phyloP scores from a whole-genome alignment of 2,888 invertebrate genomes.

The Caenorhabditis doughertyi region DNA sequence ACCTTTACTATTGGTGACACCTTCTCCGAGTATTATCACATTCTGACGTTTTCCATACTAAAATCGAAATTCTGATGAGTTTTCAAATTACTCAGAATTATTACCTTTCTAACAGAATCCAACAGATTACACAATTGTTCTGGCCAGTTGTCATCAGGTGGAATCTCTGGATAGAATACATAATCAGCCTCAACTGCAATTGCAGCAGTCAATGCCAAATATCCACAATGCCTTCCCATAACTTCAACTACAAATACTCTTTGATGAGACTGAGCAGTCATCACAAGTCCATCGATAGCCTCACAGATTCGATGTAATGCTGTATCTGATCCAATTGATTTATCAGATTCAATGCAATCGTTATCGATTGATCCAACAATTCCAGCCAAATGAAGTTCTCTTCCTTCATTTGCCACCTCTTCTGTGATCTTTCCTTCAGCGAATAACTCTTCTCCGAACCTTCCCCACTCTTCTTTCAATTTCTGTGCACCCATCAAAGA shows the following conservation, averaged over 20 bases:
- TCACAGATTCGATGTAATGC: constrained; percentile 97
- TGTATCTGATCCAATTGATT: constrained; percentile 97
- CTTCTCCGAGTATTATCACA: constrained; percentile 97
- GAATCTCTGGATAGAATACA: constrained; percentile 98
- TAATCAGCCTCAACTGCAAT: constrained; percentile 96
- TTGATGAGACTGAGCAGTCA: constrained; percentile 97
- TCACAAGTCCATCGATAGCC: constrained; percentile 96
- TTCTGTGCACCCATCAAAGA: constrained; percentile 92
- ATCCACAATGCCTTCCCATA: constrained; percentile 99
- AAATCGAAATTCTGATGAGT: background rate
- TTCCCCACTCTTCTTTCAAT: constrained; percentile 61
- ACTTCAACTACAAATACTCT: constrained; percentile 90
- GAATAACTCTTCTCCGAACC: constrained; percentile 57
- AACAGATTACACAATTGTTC: constrained; percentile 94
- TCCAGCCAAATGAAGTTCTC: constrained; percentile 62
- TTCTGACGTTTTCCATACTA: constrained; percentile 91
- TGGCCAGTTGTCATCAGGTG: constrained; percentile 93
- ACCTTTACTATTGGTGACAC: constrained; percentile 94
- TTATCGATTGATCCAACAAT: constrained; percentile 71
- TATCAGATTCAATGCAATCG: constrained; percentile 99
- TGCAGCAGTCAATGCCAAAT: constrained; percentile 95
- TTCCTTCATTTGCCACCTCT: constrained; percentile 57
- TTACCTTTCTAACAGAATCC: constrained; percentile 57
- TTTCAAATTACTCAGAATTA: background rate
- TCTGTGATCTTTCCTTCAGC: constrained; percentile 50